These are phyloP conservation scores for Ormyrus nitidulus DNA, from an alignment of 2,888 invertebrate genomes.

Conservation along the genomic window DNA sequence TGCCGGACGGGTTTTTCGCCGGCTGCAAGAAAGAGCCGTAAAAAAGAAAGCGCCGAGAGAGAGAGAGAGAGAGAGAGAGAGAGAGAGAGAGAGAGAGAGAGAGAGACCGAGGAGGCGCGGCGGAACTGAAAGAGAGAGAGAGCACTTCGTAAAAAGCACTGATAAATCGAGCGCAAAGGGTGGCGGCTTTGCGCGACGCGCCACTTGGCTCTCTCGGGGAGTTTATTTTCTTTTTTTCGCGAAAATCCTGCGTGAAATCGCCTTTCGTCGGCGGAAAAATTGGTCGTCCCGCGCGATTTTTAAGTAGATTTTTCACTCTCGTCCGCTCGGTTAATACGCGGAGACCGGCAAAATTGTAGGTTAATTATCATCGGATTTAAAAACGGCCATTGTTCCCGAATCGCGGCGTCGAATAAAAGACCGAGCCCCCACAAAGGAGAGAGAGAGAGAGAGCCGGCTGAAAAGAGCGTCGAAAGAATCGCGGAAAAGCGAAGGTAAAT, in stretches of 20 bases:
- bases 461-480: neutral
- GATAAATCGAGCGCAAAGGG: slow-evolving; percentile 46
- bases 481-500: neutral
- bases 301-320: too few species aligned
- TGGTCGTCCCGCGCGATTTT: too few species aligned
- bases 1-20: neutral
- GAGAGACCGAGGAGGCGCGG: neutral
- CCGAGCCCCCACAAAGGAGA: neutral
- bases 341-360: too few species aligned
- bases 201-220: too few species aligned
- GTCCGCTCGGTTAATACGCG: too few species aligned
- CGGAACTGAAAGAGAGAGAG: neutral
- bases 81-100: slow-evolving; percentile 2
- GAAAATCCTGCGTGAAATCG: too few species aligned
- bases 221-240: too few species aligned
- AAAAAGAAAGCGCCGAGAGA: slow-evolving; percentile 3
- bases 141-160: slow-evolving; percentile 10
- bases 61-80: neutral
- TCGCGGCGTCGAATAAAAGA: too few species aligned
- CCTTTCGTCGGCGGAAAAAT: too few species aligned
- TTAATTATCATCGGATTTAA: too few species aligned
- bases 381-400: too few species aligned
- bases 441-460: neutral
- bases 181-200: neutral
- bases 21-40: slow-evolving; percentile 21